Base-by-base conservation (phyloP, 2,113 vertebrate species). In the Antigone vipio region DNA sequence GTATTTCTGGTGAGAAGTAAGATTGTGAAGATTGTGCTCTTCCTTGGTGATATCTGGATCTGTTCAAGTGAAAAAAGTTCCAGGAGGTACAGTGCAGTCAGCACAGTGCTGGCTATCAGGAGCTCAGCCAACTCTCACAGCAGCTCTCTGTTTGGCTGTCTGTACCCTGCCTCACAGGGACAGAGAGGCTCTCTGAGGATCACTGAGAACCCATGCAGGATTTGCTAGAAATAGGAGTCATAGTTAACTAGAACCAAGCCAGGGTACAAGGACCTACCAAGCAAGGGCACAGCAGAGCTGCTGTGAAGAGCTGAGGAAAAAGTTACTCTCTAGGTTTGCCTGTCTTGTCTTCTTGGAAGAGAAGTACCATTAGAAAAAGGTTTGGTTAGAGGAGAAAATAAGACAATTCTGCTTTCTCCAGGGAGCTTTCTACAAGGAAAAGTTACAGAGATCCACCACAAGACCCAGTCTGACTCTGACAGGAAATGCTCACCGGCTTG, bases 401-500 rank as follows among this genome's bases (percentile, higher is more conserved):
- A 87, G 26, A 74, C 12, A 75, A 66, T 12, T 42, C 47, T n/a
- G 34, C 20, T 76, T 81, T 62, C 34, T 49, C 40, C 35, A 81
- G 35, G 26, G 40, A 40, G 24, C 47, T 74, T 91, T 15, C 49
- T 76, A 47, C 45, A 86, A 89, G 26, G 6, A 63, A 19, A 62
- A 40, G 7, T 40, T 40, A 63, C 12, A 56, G 32, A 81, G 35
- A 59, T 38, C 20, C 19, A 47, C 15, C 13, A 75, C 20, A 72
- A 88, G 53, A 15, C 40, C 2, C 2, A 71, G 35, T 63, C 60
- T 84, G 47, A 68, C 55, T 81, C 32, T 87, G 78, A 88, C 50
- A 73, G 38, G 50, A 84, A 90, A 72, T 8, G 97, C 99, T 98
- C 79, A 99, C 99, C 85, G 99, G 98, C 97, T 99, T 99, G 73